Conservation (phyloP, 1,140 invertebrate genomes). For the Neuroterus valhalla region DNA sequence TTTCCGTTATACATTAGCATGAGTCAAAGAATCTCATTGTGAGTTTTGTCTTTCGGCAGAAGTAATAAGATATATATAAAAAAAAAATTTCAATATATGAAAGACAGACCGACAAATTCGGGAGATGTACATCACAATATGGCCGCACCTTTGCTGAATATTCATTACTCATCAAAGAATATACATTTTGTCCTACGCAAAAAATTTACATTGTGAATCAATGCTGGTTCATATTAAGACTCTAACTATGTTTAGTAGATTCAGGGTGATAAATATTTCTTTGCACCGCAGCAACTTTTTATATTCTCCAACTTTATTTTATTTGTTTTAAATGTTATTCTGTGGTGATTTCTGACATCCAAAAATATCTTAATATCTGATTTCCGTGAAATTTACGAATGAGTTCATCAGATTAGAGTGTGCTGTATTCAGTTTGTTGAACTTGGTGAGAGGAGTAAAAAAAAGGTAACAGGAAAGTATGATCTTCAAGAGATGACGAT, state of each 20-base stretch:
- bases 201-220: too few species aligned
- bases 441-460: conserved; percentile 8
- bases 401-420: conserved; percentile 11
- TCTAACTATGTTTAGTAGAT: too few species aligned
- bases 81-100: conserved; percentile 1
- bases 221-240: too few species aligned
- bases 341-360: background rate
- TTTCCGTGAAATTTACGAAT: conserved; percentile 2
- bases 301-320: too few species aligned
- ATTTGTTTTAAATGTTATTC: background rate
- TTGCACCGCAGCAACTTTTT: too few species aligned
- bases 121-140: conserved; percentile 24
- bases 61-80: background rate
- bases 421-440: conserved; percentile 24
- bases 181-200: background rate
- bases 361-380: background rate
- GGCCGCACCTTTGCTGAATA: conserved; percentile 5
- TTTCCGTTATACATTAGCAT: conserved; percentile 5
- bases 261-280: too few species aligned
- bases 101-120: conserved; percentile 12
- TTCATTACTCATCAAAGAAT: background rate
- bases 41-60: conserved; percentile 19
- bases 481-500: conserved; percentile 26
- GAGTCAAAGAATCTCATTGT: conserved; percentile 5
- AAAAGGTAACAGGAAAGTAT: conserved; percentile 25